These are phyloP conservation scores for Horisme vitalbata DNA, from an alignment of 2,888 invertebrate species.

Conservation along the genomic window DNA sequence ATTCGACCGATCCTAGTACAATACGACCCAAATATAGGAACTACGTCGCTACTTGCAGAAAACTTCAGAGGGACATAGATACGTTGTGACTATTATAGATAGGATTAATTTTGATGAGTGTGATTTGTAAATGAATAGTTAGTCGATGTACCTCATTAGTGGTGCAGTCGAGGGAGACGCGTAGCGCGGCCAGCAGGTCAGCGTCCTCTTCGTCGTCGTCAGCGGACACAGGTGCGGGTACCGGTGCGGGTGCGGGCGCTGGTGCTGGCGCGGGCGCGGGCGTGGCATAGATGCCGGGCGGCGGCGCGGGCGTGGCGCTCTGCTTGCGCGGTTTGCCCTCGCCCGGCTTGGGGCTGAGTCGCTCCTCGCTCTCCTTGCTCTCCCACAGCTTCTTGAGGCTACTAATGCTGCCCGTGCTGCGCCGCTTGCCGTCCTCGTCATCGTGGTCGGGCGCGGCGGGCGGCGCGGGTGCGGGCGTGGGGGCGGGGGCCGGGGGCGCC, in stretches of 20 bases:
- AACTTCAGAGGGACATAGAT: too few relatives aligned
- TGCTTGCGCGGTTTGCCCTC: conserved; percentile 52
- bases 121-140: too few relatives aligned
- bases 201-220: conserved; percentile 51
- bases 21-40: too few relatives aligned
- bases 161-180: conserved; percentile 86
- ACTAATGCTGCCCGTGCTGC: conserved; percentile 96
- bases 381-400: conserved; percentile 97
- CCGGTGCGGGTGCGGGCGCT: conserved; percentile 65
- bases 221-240: conserved; percentile 51
- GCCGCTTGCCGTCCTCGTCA: conserved; percentile 92
- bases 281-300: conserved; percentile 90
- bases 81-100: too few relatives aligned
- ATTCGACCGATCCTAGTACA: too few relatives aligned
- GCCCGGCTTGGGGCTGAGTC: conserved; percentile 85
- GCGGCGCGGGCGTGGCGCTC: conserved; percentile 32
- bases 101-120: too few relatives aligned
- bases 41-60: too few relatives aligned
- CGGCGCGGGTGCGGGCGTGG: conserved; percentile 62
- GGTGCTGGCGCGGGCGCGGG: too few relatives aligned
- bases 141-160: conserved; percentile 60
- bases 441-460: conserved; percentile 55
- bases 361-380: conserved; percentile 85
- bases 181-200: conserved; percentile 69
- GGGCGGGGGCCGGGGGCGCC: conserved; percentile 64